Evolutionary conservation across 2,113 vertebrate species (phyloP), one percentile per base, ranked within the genome.

Genomic region (Paratilapia polleni): DNA sequence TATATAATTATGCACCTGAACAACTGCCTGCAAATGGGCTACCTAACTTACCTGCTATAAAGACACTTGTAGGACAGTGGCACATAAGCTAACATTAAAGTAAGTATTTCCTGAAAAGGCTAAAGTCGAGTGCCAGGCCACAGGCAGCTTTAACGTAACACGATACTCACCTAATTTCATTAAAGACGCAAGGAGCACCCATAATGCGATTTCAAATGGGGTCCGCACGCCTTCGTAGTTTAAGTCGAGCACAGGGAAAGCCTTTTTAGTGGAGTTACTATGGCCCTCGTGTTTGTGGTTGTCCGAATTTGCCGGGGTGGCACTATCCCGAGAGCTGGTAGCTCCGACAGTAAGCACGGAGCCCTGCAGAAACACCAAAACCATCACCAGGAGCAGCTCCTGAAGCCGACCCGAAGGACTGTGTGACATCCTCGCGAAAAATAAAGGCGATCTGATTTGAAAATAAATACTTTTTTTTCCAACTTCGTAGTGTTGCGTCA

Each of bases 91-190:
- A 11, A 17, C 4, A n/a, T 17, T 17, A 3, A 34, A 28, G 9
- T n/a, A 0, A 26, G 66, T 41, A 78, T 82, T 85, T 80, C 87
- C 86, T 83, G 88, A 13, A 68, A 57, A 6, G 52, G 6, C 22
- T 79, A 14, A 17, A 43, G 19, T 20, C 38, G 49, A 38, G 17
- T 10, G 8, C 6, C 4, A 4, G 13, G 8, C n/a, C 47, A 2
- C 56, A 10, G 13, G 20, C 22, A 62, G n/a, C 28, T 41, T 5
- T 28, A 9, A 52, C 10, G 31, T 26, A 54, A 73, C 41, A 13
- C 6, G 17, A 77, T 7, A 94, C 98, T 95, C 93, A 99, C 98
- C 98, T 88, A 99, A 95, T 90, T 99, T 99, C 98, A 99, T 99
- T 54, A 99, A 87, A 38, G 97, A 99, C 38, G 98, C 98, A 66